A percentile compares a stretch with the other conserved stretches of the same genome.
phyloP scores from a whole-genome alignment of 2,113 vertebrate species.

The Condylura cristata region DNA sequence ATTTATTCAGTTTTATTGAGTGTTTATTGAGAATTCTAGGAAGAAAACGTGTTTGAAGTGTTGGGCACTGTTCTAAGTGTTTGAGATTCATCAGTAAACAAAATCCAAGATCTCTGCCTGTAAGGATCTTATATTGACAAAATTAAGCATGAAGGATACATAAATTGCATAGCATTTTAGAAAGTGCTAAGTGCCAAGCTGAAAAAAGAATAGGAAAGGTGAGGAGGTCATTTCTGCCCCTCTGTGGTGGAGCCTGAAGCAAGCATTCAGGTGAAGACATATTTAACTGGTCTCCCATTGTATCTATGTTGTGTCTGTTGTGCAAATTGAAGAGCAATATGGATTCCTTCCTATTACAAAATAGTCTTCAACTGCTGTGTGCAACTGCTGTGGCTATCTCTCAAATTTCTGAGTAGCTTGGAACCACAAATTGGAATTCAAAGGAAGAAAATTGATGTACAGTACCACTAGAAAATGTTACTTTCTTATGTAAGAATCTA shows the following conservation, averaged over 20 bases:
- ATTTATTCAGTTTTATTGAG: background rate
- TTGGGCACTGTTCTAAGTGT: background rate
- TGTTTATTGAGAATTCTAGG: background rate
- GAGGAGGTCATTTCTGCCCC: background rate
- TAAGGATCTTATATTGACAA: background rate
- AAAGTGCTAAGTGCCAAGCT: background rate
- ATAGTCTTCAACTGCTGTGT: background rate
- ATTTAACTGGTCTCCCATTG: background rate
- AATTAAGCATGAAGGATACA: background rate
- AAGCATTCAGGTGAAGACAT: background rate
- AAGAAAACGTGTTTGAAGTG: background rate
- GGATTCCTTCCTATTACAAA: background rate
- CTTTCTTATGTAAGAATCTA: conserved; percentile 46
- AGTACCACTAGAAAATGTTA: background rate
- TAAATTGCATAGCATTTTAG: background rate
- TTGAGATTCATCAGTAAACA: background rate
- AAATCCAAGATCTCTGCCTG: background rate
- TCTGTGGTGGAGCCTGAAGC: background rate
- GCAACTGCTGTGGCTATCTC: background rate
- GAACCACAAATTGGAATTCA: conserved; percentile 42
- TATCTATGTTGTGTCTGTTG: background rate
- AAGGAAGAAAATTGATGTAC: conserved; percentile 15
- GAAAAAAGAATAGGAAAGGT: background rate
- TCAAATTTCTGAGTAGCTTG: background rate
- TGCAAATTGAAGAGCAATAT: background rate